These are phyloP conservation scores for Sinonovacula constricta DNA, from an alignment of 1,140 invertebrate species.

Conservation along the genomic window DNA sequence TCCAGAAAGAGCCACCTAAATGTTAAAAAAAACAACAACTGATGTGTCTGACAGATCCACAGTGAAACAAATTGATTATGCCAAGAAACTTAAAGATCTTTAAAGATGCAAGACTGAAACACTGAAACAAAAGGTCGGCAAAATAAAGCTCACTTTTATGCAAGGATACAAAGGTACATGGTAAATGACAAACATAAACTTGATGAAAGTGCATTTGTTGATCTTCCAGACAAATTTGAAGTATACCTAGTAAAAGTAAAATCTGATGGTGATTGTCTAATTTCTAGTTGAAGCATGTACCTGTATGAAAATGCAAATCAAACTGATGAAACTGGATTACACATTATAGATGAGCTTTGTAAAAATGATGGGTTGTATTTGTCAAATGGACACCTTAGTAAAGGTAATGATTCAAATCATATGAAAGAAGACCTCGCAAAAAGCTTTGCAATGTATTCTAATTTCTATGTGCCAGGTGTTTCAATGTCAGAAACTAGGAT, in stretches of 20 bases:
- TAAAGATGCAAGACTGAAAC: not conserved
- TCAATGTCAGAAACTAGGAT: too few relatives aligned
- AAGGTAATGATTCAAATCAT: not conserved
- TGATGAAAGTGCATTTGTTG: not conserved
- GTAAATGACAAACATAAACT: not conserved
- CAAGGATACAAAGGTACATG: not conserved
- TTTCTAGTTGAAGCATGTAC: conserved; percentile 23
- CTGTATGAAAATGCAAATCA: not conserved
- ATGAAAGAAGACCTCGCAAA: not conserved
- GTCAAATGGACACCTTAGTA: not conserved
- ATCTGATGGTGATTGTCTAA: conserved; percentile 22
- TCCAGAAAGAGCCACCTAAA: not conserved
- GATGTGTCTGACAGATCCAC: not conserved
- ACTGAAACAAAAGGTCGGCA: not conserved
- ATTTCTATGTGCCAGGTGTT: conserved; percentile 7
- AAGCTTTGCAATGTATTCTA: conserved; percentile 15
- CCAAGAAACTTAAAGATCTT: not conserved
- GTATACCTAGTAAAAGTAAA: conserved; percentile 13
- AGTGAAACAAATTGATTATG: not conserved
- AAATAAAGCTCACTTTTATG: not conserved
- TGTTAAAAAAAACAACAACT: not conserved
- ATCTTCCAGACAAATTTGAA: conserved; percentile 7
- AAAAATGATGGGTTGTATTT: conserved; percentile 1
- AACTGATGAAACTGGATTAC: not conserved
- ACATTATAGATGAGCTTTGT: conserved; percentile 14